These are phyloP conservation scores for Sebastes hubbsi DNA, from an alignment of 2,797 vertebrate genomes.

Conservation along the genomic window DNA sequence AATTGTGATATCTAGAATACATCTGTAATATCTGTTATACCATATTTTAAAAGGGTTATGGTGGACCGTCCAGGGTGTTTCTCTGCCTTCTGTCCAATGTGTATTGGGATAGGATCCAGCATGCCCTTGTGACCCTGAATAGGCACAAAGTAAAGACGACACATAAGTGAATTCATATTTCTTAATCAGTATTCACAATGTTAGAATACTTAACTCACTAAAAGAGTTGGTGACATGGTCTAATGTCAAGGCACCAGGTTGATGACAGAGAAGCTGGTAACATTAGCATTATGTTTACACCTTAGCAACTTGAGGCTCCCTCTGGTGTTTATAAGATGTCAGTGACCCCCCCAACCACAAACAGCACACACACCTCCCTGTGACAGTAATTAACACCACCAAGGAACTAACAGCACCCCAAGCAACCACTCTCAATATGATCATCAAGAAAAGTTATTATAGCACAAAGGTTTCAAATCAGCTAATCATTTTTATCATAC, in stretches of 20 bases:
- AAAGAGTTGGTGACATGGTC: slow-evolving; percentile 5
- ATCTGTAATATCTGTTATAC: slow-evolving; percentile 7
- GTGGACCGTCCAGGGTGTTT: not conserved
- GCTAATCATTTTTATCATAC: not conserved
- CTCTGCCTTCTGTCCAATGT: not conserved
- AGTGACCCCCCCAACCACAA: slow-evolving; percentile 31
- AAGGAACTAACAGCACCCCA: not conserved
- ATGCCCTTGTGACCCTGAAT: not conserved
- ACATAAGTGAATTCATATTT: not conserved
- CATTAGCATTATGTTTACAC: slow-evolving; percentile 54
- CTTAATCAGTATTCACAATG: not conserved
- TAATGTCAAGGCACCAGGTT: slow-evolving; percentile 5
- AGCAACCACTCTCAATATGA: not conserved
- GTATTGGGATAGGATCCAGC: not conserved
- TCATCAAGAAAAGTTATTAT: not conserved
- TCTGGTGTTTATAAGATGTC: slow-evolving; percentile 64
- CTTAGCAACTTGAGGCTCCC: slow-evolving; percentile 62
- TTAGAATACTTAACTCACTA: not conserved
- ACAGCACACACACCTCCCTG: not conserved
- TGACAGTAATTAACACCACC: slow-evolving; percentile 18
- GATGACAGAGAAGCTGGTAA: slow-evolving; percentile 44
- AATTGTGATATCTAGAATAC: not conserved
- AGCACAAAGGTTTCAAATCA: not conserved
- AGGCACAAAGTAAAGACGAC: not conserved
- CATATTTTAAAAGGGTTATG: slow-evolving; percentile 7